Conservation (phyloP, 2,888 invertebrate genomes). For the Drosophila setosimentum region DNA sequence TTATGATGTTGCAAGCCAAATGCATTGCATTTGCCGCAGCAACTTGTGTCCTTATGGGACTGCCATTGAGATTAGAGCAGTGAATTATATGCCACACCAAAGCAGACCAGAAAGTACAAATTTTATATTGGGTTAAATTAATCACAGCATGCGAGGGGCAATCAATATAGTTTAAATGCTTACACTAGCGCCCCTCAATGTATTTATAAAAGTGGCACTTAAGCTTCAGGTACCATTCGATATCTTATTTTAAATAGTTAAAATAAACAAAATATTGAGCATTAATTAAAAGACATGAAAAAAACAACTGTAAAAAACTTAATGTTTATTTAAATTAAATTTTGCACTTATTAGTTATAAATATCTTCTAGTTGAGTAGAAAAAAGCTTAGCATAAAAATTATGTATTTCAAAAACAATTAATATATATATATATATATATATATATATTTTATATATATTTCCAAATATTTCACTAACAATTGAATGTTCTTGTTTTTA, state of each 20-base stretch:
- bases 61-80: conserved; percentile 25
- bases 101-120: neutral
- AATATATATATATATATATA: too few species aligned
- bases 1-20: conserved; percentile 61
- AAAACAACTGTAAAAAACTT: neutral
- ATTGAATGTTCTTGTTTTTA: neutral
- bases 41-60: conserved; percentile 23
- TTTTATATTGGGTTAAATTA: conserved; percentile 7
- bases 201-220: neutral
- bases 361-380: neutral
- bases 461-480: neutral
- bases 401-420: neutral
- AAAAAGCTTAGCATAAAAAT: neutral
- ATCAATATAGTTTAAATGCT: conserved; percentile 5
- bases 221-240: neutral
- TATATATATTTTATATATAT: fast-evolving
- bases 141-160: conserved; percentile 7
- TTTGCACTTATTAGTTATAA: neutral
- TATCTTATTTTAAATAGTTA: too few species aligned
- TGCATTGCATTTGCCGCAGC: conserved; percentile 30
- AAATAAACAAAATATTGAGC: neutral
- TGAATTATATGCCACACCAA: conserved; percentile 13
- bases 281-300: neutral
- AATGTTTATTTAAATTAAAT: too few species aligned
- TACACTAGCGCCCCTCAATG: too few species aligned